Conservation (phyloP, 1,140 invertebrate species). For the Drosophila seguyi region DNA sequence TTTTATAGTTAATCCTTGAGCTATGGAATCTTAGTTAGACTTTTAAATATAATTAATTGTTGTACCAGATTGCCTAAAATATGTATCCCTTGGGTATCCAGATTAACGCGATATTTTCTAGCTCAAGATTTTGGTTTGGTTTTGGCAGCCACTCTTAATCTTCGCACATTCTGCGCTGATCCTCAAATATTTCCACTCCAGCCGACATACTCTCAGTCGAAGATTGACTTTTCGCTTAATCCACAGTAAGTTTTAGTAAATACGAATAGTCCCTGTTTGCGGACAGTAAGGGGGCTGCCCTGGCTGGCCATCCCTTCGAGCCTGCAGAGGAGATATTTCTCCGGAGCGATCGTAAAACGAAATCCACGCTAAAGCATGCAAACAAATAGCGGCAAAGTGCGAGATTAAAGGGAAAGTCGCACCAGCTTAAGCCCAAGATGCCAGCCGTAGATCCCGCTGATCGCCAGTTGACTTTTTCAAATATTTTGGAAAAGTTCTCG, state of each 20-base stretch:
- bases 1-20: background rate
- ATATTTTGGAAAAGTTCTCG: slow-evolving; percentile 75
- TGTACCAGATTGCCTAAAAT: background rate
- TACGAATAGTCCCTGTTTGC: slow-evolving; percentile 27
- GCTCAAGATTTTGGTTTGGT: too few relatives aligned
- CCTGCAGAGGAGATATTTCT: slow-evolving; percentile 9
- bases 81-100: background rate
- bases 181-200: slow-evolving; percentile 49
- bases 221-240: slow-evolving; percentile 72
- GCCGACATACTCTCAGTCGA: slow-evolving; percentile 14
- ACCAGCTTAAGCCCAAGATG: slow-evolving; percentile 55
- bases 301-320: slow-evolving; percentile 20
- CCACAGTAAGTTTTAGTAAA: slow-evolving; percentile 69
- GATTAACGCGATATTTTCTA: background rate
- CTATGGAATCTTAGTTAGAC: background rate
- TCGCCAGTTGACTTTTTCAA: slow-evolving; percentile 74
- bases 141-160: slow-evolving; percentile 17
- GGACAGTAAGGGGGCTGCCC: slow-evolving; percentile 31
- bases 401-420: slow-evolving; percentile 65
- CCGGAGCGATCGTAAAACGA: slow-evolving; percentile 60
- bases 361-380: slow-evolving; percentile 80
- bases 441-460: slow-evolving; percentile 30
- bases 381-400: slow-evolving; percentile 74
- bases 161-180: slow-evolving; percentile 16
- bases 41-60: background rate